These are phyloP conservation scores for Anthonomus grandis DNA, from an alignment of 1,140 invertebrate genomes.

Conservation along the genomic window DNA sequence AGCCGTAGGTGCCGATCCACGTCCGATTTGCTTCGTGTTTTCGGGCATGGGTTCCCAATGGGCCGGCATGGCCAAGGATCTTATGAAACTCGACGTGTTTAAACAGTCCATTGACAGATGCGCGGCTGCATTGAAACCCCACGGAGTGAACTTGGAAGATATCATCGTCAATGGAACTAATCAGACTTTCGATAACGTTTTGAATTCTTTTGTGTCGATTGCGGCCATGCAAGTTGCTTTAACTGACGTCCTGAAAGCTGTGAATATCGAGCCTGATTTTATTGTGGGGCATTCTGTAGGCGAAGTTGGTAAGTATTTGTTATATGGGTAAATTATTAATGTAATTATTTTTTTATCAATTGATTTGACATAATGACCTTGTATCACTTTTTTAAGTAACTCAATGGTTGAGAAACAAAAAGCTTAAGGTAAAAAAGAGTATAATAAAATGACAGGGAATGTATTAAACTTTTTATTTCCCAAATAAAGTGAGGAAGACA, in stretches of 20 bases:
- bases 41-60: conserved; percentile 97
- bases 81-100: conserved; percentile 81
- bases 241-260: conserved; percentile 73
- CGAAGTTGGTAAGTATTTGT: conserved; percentile 61
- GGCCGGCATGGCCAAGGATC: conserved; percentile 85
- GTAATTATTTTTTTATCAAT: too few relatives aligned
- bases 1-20: conserved; percentile 53
- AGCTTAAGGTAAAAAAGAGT: too few relatives aligned
- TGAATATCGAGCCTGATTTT: conserved; percentile 85
- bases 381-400: too few relatives aligned
- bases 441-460: too few relatives aligned
- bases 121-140: conserved; percentile 69
- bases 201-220: conserved; percentile 90
- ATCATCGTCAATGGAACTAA: conserved; percentile 75
- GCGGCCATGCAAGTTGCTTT: conserved; percentile 93
- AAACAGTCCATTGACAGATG: conserved; percentile 71
- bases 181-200: conserved; percentile 73
- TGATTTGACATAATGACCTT: too few relatives aligned
- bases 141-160: conserved; percentile 77
- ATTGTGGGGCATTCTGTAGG: conserved; percentile 96
- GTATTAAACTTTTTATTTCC: too few relatives aligned
- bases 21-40: conserved; percentile 91
- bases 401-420: too few relatives aligned
- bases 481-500: too few relatives aligned
- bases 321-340: neutral